These are phyloP conservation scores for Lycaon pictus DNA, from an alignment of 2,113 vertebrate species.

Conservation along the genomic window DNA sequence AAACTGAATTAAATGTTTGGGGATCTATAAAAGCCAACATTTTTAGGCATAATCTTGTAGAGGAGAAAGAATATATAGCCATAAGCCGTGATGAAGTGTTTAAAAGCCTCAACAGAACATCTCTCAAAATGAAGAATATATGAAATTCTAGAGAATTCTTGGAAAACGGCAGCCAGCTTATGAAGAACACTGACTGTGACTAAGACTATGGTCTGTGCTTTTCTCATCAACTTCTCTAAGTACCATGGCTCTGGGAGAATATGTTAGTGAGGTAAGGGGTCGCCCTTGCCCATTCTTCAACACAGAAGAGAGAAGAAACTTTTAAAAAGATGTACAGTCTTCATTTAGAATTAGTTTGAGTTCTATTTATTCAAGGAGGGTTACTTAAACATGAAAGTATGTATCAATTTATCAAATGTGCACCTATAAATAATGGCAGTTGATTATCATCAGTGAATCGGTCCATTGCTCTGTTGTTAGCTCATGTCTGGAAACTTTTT, in stretches of 20 bases:
- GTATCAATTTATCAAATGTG: not conserved
- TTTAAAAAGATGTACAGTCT: not conserved
- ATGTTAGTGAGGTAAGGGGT: not conserved
- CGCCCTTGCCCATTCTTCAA: not conserved
- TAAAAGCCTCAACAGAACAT: not conserved
- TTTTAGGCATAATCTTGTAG: not conserved
- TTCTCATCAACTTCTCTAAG: slow-evolving; percentile 42
- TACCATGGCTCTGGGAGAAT: not conserved
- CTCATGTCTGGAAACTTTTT: slow-evolving; percentile 24
- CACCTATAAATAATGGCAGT: not conserved
- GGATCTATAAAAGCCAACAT: not conserved
- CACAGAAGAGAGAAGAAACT: not conserved
- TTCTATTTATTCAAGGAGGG: not conserved
- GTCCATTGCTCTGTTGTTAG: not conserved
- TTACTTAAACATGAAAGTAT: not conserved
- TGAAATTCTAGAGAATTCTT: not conserved
- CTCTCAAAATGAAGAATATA: not conserved
- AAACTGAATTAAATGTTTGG: not conserved
- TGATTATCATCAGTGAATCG: not conserved
- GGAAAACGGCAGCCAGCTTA: not conserved
- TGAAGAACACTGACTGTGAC: not conserved
- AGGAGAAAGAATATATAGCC: not conserved
- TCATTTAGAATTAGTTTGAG: not conserved
- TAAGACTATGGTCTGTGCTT: slow-evolving; percentile 21
- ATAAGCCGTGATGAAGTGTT: not conserved